Evolutionary conservation across 2,113 vertebrate genomes (phyloP).

Genomic region (Piaya cayana): DNA sequence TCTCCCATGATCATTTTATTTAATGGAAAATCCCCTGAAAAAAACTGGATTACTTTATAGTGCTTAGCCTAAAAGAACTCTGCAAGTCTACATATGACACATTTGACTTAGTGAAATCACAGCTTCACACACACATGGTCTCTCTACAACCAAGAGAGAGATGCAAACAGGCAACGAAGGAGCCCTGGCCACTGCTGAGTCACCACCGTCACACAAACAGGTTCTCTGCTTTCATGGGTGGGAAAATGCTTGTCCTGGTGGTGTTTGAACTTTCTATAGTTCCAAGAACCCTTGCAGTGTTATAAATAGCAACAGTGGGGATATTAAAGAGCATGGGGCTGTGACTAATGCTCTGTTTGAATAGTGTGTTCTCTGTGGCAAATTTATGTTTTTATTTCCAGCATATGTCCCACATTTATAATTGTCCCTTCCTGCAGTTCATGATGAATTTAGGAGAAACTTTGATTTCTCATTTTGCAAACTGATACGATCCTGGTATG

Average conservation of each 20-base stretch:
- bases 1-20: rapidly evolving
- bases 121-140: not conserved
- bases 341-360: conserved; percentile 44
- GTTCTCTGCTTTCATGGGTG: not conserved
- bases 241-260: not conserved
- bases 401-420: not conserved
- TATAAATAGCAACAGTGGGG: conserved; percentile 22
- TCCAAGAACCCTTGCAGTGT: not conserved
- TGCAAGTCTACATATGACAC: rapidly evolving
- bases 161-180: not conserved
- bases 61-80: not conserved
- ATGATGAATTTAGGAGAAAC: not conserved
- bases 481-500: not conserved
- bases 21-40: not conserved
- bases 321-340: not conserved
- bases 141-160: not conserved
- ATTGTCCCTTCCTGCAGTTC: conserved; percentile 1
- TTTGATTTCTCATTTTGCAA: not conserved
- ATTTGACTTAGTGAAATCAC: rapidly evolving
- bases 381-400: conserved; percentile 28
- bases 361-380: not conserved
- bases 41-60: not conserved
- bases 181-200: not conserved
- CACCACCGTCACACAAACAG: not conserved
- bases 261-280: not conserved